Percentiles rank a stretch among this genome's conserved stretches.
phyloP scores from a whole-genome alignment of 2,888 invertebrate species.

The Dyspetes luteomarginatus region DNA sequence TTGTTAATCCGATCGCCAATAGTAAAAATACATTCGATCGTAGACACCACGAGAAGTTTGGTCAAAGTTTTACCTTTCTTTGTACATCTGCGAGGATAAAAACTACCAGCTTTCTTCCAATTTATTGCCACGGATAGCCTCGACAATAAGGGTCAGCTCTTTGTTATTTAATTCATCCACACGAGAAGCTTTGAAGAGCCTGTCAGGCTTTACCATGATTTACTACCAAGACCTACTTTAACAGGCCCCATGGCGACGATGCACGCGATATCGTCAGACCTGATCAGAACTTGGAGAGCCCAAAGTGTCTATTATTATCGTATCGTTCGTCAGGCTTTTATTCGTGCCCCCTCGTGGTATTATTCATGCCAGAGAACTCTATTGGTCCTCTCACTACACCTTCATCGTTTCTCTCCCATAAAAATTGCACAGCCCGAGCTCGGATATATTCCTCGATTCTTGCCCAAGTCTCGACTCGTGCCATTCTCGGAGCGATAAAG shows the following conservation, averaged over 20 bases:
- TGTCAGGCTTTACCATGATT: constrained; percentile 27
- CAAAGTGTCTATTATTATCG: constrained; percentile 51
- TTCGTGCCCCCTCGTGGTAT: constrained; percentile 37
- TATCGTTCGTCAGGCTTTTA: constrained; percentile 53
- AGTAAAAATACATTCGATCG: too few relatives aligned
- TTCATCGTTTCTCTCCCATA: constrained; percentile 9
- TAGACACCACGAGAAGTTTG: too few relatives aligned
- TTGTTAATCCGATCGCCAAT: too few relatives aligned
- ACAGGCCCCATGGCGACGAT: constrained; percentile 32
- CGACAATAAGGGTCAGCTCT: neutral
- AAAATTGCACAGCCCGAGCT: constrained; percentile 24
- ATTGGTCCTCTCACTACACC: constrained; percentile 5
- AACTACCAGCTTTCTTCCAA: neutral
- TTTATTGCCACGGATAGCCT: neutral
- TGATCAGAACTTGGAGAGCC: constrained; percentile 23
- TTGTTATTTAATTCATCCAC: constrained; percentile 39
- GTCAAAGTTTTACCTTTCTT: too few relatives aligned
- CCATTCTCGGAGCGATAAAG: constrained; percentile 24
- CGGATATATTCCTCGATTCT: constrained; percentile 13
- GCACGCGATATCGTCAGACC: constrained; percentile 23
- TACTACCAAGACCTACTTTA: constrained; percentile 25
- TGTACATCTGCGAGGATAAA: neutral
- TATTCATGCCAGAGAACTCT: constrained; percentile 12
- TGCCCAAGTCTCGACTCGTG: constrained; percentile 16
- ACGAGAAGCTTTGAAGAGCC: neutral